Evolutionary conservation across 1,140 invertebrate species (phyloP).

Genomic region (Holotrichia oblita): DNA sequence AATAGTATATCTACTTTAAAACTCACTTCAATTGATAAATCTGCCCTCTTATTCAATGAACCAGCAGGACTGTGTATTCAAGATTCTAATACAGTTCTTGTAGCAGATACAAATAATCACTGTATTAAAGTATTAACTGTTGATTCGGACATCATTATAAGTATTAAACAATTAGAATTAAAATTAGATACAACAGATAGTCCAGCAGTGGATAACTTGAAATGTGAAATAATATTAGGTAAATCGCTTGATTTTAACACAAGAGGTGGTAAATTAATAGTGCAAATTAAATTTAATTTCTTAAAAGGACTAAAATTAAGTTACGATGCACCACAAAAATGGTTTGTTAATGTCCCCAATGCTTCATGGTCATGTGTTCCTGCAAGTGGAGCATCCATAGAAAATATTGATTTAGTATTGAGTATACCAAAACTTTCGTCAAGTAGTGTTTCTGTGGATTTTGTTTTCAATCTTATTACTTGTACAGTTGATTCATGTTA

Average conservation of each 20-base stretch:
- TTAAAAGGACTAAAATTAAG: conserved; percentile 70
- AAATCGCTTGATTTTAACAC: conserved; percentile 62
- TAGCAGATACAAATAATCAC: conserved; percentile 94
- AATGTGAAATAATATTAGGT: conserved; percentile 63
- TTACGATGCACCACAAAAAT: conserved; percentile 72
- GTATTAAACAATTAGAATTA: conserved; percentile 62
- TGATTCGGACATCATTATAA: conserved; percentile 50
- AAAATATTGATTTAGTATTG: conserved; percentile 58
- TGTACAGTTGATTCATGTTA: conserved; percentile 63
- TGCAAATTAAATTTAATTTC: conserved; percentile 63
- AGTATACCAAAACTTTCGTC: conserved; percentile 55
- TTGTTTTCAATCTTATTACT: conserved; percentile 62
- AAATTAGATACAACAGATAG: conserved; percentile 57
- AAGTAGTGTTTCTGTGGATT: conserved; percentile 52
- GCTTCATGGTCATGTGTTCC: conserved; percentile 57
- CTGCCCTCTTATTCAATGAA: conserved; percentile 75
- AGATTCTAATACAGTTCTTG: conserved; percentile 71
- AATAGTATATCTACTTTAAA: conserved; percentile 56
- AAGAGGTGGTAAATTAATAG: conserved; percentile 62
- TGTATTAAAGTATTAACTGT: conserved; percentile 70
- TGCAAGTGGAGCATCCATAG: conserved; percentile 56
- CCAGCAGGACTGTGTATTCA: conserved; percentile 81
- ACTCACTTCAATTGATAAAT: conserved; percentile 57
- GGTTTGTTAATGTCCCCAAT: conserved; percentile 61
- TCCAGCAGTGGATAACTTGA: conserved; percentile 56